These are phyloP conservation scores for Epistrophe eligans DNA, from an alignment of 2,888 invertebrate species.

Conservation along the genomic window DNA sequence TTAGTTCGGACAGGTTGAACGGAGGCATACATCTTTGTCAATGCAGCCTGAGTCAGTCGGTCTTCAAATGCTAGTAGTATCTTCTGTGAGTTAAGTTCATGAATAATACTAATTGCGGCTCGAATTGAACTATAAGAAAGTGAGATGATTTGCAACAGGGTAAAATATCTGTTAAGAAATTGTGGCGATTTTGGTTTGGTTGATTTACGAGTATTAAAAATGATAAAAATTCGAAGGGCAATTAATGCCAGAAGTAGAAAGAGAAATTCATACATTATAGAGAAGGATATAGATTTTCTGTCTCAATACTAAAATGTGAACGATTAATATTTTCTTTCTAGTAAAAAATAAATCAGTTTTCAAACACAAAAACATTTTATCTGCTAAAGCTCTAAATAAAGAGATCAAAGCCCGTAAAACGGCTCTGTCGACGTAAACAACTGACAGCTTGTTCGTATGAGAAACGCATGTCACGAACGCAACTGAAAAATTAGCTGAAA, in stretches of 20 bases:
- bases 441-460: too few relatives aligned
- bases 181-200: background rate
- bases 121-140: conserved; percentile 28
- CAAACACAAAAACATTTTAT: too few relatives aligned
- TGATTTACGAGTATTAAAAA: background rate
- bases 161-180: background rate
- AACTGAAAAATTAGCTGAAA: too few relatives aligned
- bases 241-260: background rate
- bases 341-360: too few relatives aligned
- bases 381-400: too few relatives aligned
- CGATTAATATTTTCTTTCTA: too few relatives aligned
- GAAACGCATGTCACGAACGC: too few relatives aligned
- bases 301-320: too few relatives aligned
- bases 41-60: conserved; percentile 18
- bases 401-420: too few relatives aligned
- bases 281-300: too few relatives aligned
- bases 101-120: conserved; percentile 50
- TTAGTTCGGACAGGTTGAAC: conserved; percentile 57
- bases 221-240: background rate
- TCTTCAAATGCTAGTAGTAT: background rate
- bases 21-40: conserved; percentile 61
- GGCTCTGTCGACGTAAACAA: too few relatives aligned
- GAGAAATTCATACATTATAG: background rate
- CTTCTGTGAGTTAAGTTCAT: conserved; percentile 14
- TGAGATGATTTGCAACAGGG: conserved; percentile 7